These are phyloP conservation scores for Dolichotis patagonum DNA, from an alignment of 2,113 vertebrate genomes.

Conservation along the genomic window DNA sequence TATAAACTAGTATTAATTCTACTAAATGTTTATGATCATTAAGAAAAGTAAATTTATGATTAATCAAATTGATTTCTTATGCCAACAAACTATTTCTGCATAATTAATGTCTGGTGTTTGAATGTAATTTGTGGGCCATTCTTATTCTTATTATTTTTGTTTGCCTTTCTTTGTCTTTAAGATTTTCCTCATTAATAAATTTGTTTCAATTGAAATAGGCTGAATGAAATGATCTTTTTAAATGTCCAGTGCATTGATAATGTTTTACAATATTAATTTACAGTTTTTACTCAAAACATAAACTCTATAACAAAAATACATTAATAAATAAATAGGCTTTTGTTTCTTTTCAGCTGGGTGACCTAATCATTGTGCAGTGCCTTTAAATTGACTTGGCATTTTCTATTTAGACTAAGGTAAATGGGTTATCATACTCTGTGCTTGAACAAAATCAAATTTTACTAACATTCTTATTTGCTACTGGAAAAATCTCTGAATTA, in stretches of 20 bases:
- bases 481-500: not conserved
- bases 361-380: not conserved
- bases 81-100: not conserved
- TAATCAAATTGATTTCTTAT: not conserved
- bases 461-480: not conserved
- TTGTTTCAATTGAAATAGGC: not conserved
- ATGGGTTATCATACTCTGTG: not conserved
- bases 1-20: not conserved
- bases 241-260: not conserved
- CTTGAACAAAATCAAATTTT: not conserved
- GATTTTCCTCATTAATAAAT: not conserved
- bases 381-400: not conserved
- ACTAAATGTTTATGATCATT: not conserved
- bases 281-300: not conserved
- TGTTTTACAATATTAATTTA: not conserved
- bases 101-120: not conserved
- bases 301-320: not conserved
- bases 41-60: not conserved
- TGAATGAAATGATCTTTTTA: not conserved
- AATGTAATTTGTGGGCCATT: not conserved
- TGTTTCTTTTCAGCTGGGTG: not conserved
- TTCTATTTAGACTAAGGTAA: constrained; percentile 68
- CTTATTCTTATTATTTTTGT: not conserved
- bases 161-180: not conserved
- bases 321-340: not conserved